Evolutionary conservation across 2,888 invertebrate species (phyloP).

Genomic region (Caenorhabditis sp.): DNA sequence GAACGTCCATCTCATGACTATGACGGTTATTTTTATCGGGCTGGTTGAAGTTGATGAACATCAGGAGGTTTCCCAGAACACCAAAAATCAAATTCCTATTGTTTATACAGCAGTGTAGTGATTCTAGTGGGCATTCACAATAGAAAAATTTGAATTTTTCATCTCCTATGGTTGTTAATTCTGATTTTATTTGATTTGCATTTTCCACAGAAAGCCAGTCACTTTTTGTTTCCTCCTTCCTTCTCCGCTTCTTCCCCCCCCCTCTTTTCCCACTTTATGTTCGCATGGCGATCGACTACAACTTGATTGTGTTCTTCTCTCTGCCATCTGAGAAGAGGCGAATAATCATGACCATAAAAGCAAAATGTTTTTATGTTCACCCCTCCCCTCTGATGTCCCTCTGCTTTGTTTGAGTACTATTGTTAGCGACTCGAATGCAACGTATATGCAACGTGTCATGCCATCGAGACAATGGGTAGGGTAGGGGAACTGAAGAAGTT

Average conservation of each 20-base stretch:
- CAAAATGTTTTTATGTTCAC: constrained; percentile 47
- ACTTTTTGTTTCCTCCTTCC: neutral
- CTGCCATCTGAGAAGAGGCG: constrained; percentile 34
- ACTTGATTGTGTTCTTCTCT: constrained; percentile 17
- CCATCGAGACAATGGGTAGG: constrained; percentile 46
- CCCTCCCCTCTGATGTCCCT: constrained; percentile 29
- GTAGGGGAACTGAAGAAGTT: constrained; percentile 7
- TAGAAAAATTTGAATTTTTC: too few species aligned
- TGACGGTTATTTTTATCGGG: constrained; percentile 51
- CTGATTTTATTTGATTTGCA: neutral
- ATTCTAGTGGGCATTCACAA: too few species aligned
- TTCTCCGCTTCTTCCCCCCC: neutral
- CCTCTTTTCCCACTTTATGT: neutral
- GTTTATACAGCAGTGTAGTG: neutral
- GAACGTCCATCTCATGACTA: constrained; percentile 31
- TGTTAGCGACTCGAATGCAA: constrained; percentile 31
- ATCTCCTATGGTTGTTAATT: neutral
- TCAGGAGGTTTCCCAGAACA: constrained; percentile 22
- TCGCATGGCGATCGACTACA: constrained; percentile 20
- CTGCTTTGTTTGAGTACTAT: constrained; percentile 52
- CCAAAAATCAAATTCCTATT: constrained; percentile 33
- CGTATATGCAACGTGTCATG: constrained; percentile 35
- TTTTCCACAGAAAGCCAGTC: neutral
- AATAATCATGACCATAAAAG: constrained; percentile 62
- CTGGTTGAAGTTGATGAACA: constrained; percentile 10